phyloP scores from a whole-genome alignment of 2,113 vertebrate genomes.

The Pelvicachromis taeniatus region DNA sequence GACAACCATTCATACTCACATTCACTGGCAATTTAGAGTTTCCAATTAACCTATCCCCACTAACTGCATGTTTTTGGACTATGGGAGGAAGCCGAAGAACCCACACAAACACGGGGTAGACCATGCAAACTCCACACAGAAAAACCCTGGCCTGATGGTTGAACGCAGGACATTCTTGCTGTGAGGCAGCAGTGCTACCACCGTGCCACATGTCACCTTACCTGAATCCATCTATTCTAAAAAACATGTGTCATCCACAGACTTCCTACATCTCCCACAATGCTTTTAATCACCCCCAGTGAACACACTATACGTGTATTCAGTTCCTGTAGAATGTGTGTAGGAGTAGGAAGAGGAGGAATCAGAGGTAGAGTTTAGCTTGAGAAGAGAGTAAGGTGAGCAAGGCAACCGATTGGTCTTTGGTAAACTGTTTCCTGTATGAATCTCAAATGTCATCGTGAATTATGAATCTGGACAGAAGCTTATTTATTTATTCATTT shows the following conservation, averaged over 20 bases:
- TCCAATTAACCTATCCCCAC: too few relatives aligned
- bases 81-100: too few relatives aligned
- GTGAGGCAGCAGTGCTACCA: too few relatives aligned
- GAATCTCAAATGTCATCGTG: neutral
- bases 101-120: too few relatives aligned
- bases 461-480: neutral
- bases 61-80: too few relatives aligned
- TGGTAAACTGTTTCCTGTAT: neutral
- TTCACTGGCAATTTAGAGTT: too few relatives aligned
- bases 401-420: neutral
- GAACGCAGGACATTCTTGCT: too few relatives aligned
- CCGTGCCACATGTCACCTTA: too few relatives aligned
- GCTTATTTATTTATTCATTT: neutral
- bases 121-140: too few relatives aligned
- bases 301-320: neutral
- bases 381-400: neutral
- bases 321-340: conserved; percentile 1
- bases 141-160: too few relatives aligned
- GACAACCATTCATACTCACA: too few relatives aligned
- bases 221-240: neutral
- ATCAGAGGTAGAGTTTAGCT: neutral
- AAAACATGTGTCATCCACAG: neutral
- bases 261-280: conserved; percentile 11
- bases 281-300: conserved; percentile 6
- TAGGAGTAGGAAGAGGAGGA: conserved; percentile 7